A percentile compares a stretch with the other conserved stretches of the same genome.
Conservation (phyloP, 2,797 vertebrate genomes). For the Zalophus californianus region DNA sequence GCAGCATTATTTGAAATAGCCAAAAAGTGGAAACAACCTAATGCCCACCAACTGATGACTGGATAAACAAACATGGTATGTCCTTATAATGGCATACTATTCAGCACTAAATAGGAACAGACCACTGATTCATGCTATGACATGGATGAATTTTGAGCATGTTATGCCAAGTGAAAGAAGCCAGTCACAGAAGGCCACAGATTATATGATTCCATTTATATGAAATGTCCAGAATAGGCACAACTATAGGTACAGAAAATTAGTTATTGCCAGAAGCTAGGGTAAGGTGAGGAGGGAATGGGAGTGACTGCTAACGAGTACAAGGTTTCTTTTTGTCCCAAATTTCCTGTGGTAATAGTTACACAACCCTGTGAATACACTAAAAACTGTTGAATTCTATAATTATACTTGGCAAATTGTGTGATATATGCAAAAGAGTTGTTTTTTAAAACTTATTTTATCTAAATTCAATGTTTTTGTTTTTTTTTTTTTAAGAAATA, state of each 20-base stretch:
- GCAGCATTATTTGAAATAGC: not conserved
- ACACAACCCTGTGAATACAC: not conserved
- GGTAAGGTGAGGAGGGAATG: not conserved
- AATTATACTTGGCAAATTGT: not conserved
- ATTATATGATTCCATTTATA: not conserved
- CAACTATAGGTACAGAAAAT: not conserved
- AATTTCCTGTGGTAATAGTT: not conserved
- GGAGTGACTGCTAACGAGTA: not conserved
- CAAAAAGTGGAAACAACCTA: not conserved
- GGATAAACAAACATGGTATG: not conserved
- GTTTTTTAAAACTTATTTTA: not conserved
- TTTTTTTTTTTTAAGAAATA: not conserved
- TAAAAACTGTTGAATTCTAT: constrained; percentile 16
- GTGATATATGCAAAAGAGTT: not conserved
- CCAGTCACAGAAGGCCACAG: not conserved
- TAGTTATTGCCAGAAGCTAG: not conserved
- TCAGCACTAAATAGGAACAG: not conserved
- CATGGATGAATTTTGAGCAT: constrained; percentile 43
- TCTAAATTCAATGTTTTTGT: not conserved
- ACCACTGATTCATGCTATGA: not conserved
- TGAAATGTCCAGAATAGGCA: not conserved
- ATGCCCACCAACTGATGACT: not conserved
- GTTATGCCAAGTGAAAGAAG: not conserved
- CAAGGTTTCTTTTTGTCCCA: not conserved
- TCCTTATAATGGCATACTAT: not conserved